Percentiles rank a stretch among this genome's conserved stretches.
Conservation (phyloP, 1,140 invertebrate genomes). For the Megalonaias nervosa region DNA sequence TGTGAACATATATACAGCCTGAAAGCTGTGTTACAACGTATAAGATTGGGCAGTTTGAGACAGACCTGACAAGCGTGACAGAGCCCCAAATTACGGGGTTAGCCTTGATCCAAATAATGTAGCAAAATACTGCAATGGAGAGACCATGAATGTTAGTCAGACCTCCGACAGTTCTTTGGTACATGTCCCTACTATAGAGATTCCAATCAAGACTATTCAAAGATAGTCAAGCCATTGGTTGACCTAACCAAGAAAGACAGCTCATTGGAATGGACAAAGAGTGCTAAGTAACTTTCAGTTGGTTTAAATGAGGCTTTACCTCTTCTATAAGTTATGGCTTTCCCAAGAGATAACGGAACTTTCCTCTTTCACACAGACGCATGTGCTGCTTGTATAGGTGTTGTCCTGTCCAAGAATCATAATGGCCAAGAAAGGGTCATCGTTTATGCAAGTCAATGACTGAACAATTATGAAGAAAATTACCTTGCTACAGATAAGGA, state of each 20-base stretch:
- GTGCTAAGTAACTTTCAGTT: conserved; percentile 11
- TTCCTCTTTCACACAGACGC: too few relatives aligned
- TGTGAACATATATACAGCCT: too few relatives aligned
- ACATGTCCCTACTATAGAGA: conserved; percentile 19
- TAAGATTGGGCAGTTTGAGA: conserved; percentile 1
- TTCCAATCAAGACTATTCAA: conserved; percentile 3
- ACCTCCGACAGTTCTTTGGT: conserved; percentile 12
- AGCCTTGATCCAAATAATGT: conserved; percentile 1
- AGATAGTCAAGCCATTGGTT: conserved; percentile 24
- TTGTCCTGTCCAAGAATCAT: conserved; percentile 56
- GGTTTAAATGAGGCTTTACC: not conserved
- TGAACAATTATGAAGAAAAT: not conserved
- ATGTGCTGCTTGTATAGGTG: too few relatives aligned
- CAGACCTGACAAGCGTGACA: conserved; percentile 3
- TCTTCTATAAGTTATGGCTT: conserved; percentile 28
- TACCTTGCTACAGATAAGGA: conserved; percentile 36
- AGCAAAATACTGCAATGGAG: too few relatives aligned
- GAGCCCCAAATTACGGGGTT: conserved; percentile 31
- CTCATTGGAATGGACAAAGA: conserved; percentile 7
- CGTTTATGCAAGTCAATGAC: not conserved
- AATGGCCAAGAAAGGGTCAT: conserved; percentile 1
- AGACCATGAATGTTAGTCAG: too few relatives aligned
- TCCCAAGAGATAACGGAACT: not conserved
- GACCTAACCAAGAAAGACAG: conserved; percentile 19
- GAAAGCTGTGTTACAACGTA: conserved; percentile 36